Percentiles rank a stretch among this genome's conserved stretches.
Conservation (phyloP, 2,888 invertebrate genomes). For the Metopia argyrocephala region DNA sequence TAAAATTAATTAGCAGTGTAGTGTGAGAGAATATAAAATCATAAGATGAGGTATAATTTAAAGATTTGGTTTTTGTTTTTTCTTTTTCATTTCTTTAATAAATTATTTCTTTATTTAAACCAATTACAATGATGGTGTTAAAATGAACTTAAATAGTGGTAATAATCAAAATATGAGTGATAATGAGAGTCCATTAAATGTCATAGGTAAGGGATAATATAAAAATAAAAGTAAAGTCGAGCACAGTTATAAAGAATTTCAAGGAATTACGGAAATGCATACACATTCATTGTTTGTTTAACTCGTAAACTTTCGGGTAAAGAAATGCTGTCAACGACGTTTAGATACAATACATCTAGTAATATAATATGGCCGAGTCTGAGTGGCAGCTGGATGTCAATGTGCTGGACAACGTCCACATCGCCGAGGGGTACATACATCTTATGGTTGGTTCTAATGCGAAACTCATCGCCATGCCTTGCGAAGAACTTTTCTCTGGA, state of each 20-base stretch:
- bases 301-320: no score
- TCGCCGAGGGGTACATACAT: no score
- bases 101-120: constrained; percentile 9
- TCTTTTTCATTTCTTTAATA: neutral
- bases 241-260: neutral
- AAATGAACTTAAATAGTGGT: neutral
- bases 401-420: no score
- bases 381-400: no score
- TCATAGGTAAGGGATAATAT: neutral
- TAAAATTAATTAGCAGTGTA: constrained; percentile 11
- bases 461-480: no score
- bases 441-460: no score
- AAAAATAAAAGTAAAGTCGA: no score
- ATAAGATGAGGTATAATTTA: neutral
- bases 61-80: neutral
- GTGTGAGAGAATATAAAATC: neutral
- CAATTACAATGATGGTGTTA: neutral
- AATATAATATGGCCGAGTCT: no score
- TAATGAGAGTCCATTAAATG: neutral
- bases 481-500: no score
- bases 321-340: no score
- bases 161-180: neutral
- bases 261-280: neutral
- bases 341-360: no score
- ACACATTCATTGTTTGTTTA: no score